Conservation (phyloP, 2,797 vertebrate genomes). For the Otolemur crassicaudatus region DNA sequence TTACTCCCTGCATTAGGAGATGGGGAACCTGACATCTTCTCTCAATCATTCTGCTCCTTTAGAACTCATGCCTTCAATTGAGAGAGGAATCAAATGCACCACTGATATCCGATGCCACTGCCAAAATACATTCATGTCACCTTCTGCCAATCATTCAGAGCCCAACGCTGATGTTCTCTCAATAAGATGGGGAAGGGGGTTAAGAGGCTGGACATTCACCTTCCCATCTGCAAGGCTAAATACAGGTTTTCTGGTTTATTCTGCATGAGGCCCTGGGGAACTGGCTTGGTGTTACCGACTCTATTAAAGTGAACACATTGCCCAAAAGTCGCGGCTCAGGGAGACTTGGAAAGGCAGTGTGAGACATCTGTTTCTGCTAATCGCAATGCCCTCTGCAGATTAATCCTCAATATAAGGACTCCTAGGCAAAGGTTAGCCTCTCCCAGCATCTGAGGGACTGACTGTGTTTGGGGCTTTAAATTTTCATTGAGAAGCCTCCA, state of each 20-base stretch:
- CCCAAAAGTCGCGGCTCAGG: background rate
- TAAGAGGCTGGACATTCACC: background rate
- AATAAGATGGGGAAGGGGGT: background rate
- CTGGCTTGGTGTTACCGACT: background rate
- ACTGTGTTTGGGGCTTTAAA: background rate
- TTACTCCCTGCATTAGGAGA: background rate
- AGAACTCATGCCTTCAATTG: background rate
- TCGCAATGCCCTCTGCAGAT: background rate
- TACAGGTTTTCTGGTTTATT: background rate
- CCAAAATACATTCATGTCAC: background rate
- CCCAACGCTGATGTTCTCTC: background rate
- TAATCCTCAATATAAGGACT: background rate
- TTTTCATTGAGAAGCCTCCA: constrained; percentile 47
- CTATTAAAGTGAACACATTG: background rate
- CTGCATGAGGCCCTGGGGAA: background rate
- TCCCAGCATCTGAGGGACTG: background rate
- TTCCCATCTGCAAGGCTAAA: background rate
- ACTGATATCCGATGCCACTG: background rate
- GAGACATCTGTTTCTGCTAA: background rate
- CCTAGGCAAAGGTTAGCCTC: background rate
- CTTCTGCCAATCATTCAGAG: background rate
- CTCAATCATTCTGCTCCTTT: background rate
- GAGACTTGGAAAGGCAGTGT: background rate
- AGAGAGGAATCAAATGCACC: background rate
- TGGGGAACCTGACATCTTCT: background rate